Percentiles rank a stretch among this genome's conserved stretches.
phyloP scores from a whole-genome alignment of 2,113 vertebrate genomes.

The Barnardius zonarius region DNA sequence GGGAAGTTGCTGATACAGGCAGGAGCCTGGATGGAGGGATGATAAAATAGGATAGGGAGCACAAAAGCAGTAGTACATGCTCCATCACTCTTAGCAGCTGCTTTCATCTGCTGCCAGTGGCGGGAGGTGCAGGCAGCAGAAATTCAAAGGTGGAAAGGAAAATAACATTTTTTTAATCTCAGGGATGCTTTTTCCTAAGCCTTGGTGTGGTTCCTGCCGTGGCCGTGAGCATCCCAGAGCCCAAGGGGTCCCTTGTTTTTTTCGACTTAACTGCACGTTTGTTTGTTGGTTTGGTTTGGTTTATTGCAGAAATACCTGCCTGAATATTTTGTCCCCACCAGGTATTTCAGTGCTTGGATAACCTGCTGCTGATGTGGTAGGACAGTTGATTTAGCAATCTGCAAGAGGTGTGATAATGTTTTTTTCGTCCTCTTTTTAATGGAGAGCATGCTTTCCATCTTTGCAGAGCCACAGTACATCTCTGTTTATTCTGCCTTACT shows the following conservation, averaged over 20 bases:
- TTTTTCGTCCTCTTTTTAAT: not conserved
- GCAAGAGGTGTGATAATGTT: not conserved
- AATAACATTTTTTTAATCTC: not conserved
- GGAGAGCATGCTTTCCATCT: rapidly evolving
- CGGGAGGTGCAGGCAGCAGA: not conserved
- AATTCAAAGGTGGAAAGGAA: not conserved
- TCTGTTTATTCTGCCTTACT: not conserved
- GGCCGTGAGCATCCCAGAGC: not conserved
- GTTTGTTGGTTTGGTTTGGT: not conserved
- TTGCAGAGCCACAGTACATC: not conserved
- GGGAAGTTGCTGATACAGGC: rapidly evolving
- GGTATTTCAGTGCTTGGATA: not conserved
- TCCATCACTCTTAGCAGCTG: not conserved
- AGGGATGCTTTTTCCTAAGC: not conserved
- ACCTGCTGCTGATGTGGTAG: not conserved
- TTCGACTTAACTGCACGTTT: not conserved
- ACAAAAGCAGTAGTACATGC: not conserved
- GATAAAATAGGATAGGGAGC: not conserved
- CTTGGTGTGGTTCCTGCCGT: not conserved
- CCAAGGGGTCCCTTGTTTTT: not conserved
- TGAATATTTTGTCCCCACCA: not conserved
- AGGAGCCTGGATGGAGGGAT: not conserved
- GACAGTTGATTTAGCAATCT: not conserved
- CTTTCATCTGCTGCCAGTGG: conserved; percentile 5
- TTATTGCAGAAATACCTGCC: not conserved